These are phyloP conservation scores for Oreochromis aureus DNA, from an alignment of 2,113 vertebrate species.

Conservation along the genomic window DNA sequence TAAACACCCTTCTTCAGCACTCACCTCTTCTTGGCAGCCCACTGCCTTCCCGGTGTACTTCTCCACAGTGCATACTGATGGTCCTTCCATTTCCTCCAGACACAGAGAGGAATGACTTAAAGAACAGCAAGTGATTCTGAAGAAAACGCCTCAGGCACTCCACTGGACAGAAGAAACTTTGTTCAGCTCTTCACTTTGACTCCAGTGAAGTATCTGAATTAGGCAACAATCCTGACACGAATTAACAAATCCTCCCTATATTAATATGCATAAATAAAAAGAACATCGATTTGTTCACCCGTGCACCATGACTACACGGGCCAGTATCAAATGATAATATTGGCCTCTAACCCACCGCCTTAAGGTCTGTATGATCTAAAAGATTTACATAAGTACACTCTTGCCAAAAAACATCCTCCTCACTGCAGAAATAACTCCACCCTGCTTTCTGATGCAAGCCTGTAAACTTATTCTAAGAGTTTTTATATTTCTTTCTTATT, in stretches of 20 bases:
- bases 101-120: background rate
- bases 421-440: background rate
- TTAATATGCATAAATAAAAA: background rate
- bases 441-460: background rate
- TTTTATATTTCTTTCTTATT: background rate
- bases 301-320: background rate
- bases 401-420: background rate
- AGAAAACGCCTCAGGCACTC: background rate
- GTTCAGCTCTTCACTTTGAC: background rate
- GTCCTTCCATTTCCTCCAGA: conserved; percentile 3
- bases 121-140: background rate
- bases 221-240: background rate
- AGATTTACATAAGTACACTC: background rate
- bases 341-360: background rate
- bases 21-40: conserved; percentile 9
- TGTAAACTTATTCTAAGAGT: background rate
- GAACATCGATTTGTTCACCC: background rate
- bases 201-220: background rate
- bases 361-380: background rate
- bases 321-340: background rate
- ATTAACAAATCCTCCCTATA: background rate
- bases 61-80: conserved; percentile 18
- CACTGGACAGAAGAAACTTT: background rate
- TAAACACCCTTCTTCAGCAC: conserved; percentile 59
- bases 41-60: conserved; percentile 1